Percentiles rank a stretch among this genome's conserved stretches.
phyloP scores from a whole-genome alignment of 2,797 vertebrate species.

The Todus mexicanus region DNA sequence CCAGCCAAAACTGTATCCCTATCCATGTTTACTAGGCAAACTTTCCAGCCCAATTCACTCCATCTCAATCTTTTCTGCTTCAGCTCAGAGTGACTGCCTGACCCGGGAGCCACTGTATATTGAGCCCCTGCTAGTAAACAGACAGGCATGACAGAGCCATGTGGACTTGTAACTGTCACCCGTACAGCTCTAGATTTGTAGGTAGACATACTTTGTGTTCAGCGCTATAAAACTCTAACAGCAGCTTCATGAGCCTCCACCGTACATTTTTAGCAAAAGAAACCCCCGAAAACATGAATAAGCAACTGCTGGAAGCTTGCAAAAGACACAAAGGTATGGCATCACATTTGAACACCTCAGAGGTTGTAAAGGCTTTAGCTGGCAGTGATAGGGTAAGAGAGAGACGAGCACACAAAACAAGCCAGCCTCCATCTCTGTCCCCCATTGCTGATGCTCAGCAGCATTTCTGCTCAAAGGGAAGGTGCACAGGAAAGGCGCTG shows the following conservation, averaged over 20 bases:
- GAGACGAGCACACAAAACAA: fast-evolving
- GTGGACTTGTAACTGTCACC: not conserved
- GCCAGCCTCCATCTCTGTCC: not conserved
- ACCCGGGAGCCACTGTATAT: not conserved
- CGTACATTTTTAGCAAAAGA: not conserved
- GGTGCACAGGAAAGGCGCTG: not conserved
- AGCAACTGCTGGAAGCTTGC: not conserved
- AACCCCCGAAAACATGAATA: not conserved
- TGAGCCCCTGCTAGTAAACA: not conserved
- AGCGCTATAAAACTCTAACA: not conserved
- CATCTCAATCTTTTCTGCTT: not conserved
- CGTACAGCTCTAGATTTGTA: fast-evolving
- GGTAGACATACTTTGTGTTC: not conserved
- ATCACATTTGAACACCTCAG: not conserved
- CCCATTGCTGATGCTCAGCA: not conserved
- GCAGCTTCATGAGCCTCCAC: not conserved
- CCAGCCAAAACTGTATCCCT: not conserved
- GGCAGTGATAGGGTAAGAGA: not conserved
- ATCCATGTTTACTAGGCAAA: not conserved
- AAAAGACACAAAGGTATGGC: not conserved
- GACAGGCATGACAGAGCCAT: not conserved
- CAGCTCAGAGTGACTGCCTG: not conserved
- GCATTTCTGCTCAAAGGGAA: not conserved
- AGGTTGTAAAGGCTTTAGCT: not conserved
- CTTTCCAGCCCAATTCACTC: not conserved